Conservation (phyloP, 2,888 invertebrate species). For the Ernsta delagoae region DNA sequence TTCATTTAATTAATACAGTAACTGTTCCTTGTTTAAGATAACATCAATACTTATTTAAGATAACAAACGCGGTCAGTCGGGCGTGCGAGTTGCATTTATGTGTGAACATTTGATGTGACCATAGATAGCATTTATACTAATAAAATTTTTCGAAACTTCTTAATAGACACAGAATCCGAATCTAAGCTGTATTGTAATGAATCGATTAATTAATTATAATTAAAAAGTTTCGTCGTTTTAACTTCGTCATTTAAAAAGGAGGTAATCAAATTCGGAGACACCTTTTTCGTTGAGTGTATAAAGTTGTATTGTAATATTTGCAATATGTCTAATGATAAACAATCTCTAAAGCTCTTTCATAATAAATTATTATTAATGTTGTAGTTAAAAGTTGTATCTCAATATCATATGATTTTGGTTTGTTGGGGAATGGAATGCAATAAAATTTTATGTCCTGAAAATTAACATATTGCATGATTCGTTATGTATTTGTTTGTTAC, state of each 20-base stretch:
- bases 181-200: neutral
- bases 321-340: too few species aligned
- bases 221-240: neutral
- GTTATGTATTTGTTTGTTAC: neutral
- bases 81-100: constrained; percentile 8
- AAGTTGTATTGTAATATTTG: neutral
- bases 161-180: neutral
- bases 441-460: too few species aligned
- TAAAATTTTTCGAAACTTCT: neutral
- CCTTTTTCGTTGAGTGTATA: neutral
- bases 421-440: too few species aligned
- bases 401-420: too few species aligned
- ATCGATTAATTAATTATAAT: neutral
- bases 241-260: too few species aligned
- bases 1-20: neutral
- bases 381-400: too few species aligned
- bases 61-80: neutral
- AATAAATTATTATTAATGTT: too few species aligned
- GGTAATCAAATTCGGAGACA: neutral
- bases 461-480: too few species aligned
- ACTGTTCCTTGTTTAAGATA: neutral
- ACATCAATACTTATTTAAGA: neutral
- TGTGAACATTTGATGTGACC: neutral
- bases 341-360: too few species aligned
- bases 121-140: neutral